phyloP scores from a whole-genome alignment of 2,888 invertebrate species.

The Notodonta dromedarius region DNA sequence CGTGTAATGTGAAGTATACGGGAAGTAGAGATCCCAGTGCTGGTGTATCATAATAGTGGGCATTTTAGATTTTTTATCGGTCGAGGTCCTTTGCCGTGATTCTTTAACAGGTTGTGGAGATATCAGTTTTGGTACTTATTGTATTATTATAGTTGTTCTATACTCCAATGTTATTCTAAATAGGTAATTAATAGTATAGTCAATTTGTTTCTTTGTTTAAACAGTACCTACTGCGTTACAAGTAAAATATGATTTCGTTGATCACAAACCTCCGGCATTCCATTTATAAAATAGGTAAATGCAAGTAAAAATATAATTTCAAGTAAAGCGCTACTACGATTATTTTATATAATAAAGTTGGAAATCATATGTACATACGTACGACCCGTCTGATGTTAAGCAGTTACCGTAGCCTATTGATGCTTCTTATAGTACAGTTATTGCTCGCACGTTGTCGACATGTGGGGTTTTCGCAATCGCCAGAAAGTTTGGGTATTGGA shows the following conservation, averaged over 20 bases:
- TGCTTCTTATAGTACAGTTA: too few species aligned
- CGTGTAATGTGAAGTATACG: neutral
- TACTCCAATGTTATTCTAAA: neutral
- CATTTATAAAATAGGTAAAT: neutral
- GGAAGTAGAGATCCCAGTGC: neutral
- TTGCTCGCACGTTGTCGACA: too few species aligned
- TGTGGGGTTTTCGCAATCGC: too few species aligned
- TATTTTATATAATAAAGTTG: neutral
- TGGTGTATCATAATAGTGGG: neutral
- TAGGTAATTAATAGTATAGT: constrained; percentile 8
- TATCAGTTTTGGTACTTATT: constrained; percentile 25
- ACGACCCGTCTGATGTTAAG: too few species aligned
- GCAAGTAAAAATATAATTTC: neutral
- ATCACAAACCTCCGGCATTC: too few species aligned
- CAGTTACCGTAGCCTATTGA: too few species aligned
- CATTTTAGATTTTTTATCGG: neutral
- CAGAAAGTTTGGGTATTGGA: too few species aligned
- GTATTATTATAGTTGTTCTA: neutral
- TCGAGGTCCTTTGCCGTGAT: constrained; percentile 14
- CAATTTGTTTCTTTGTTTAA: constrained; percentile 17
- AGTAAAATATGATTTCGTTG: neutral
- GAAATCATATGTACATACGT: too few species aligned
- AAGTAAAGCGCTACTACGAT: neutral
- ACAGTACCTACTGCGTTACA: neutral
- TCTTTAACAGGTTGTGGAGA: constrained; percentile 30